Evolutionary conservation across 2,797 vertebrate genomes (phyloP).

Genomic region (Peromyscus nudipes): DNA sequence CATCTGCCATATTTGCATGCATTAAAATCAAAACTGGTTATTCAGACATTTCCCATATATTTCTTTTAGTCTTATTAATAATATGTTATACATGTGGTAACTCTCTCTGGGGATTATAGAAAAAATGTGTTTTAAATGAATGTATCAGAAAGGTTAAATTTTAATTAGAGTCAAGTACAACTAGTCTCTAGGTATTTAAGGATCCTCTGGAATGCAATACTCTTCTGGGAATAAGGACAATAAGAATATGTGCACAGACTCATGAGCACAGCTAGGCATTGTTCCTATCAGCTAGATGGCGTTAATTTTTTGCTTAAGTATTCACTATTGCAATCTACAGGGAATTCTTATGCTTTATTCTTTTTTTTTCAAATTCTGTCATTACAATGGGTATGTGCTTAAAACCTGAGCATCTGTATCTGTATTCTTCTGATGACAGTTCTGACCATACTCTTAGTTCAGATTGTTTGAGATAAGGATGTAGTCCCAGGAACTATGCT

Average conservation of each 20-base stretch:
- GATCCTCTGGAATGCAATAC: conserved; percentile 40
- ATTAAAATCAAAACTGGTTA: conserved; percentile 76
- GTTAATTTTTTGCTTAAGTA: conserved; percentile 5
- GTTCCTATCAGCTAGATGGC: background rate
- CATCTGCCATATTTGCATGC: conserved; percentile 79
- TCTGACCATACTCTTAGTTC: background rate
- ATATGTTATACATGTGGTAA: conserved; percentile 18
- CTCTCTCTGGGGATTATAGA: conserved; percentile 67
- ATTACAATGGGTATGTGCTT: background rate
- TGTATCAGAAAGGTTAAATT: conserved; percentile 76
- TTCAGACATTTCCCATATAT: conserved; percentile 69
- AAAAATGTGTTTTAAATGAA: conserved; percentile 70
- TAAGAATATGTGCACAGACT: conserved; percentile 29
- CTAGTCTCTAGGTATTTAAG: conserved; percentile 48
- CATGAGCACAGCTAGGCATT: background rate
- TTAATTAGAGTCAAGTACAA: conserved; percentile 74
- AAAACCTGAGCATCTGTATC: background rate
- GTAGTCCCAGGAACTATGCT: background rate
- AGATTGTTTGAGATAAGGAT: background rate
- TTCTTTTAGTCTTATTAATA: conserved; percentile 70
- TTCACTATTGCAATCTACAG: background rate
- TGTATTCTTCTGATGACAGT: background rate
- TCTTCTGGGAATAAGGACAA: conserved; percentile 31
- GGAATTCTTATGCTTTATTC: background rate
- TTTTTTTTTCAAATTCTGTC: background rate